Evolutionary conservation across 2,113 vertebrate genomes (phyloP).

Genomic region (Callorhinus ursinus): DNA sequence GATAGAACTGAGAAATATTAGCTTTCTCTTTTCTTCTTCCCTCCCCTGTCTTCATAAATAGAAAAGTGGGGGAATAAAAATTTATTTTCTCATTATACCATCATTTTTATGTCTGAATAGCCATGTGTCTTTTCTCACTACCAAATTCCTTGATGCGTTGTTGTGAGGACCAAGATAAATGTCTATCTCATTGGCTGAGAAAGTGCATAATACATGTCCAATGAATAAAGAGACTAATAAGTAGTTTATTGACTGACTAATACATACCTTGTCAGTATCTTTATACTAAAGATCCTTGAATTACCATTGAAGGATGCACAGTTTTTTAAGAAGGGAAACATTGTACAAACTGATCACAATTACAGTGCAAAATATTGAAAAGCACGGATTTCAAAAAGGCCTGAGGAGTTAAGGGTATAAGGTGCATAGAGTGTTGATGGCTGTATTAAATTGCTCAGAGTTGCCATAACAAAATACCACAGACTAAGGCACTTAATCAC

Average conservation of each 20-base stretch:
- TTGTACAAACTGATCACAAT: neutral
- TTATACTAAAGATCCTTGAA: neutral
- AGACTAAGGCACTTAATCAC: neutral
- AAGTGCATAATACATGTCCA: neutral
- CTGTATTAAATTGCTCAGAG: too few species aligned
- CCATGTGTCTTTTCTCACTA: neutral
- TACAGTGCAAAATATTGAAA: neutral
- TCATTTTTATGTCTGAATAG: neutral
- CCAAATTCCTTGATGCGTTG: neutral
- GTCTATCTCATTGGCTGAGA: neutral
- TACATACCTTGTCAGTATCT: neutral
- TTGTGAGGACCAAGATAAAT: neutral
- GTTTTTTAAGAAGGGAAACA: neutral
- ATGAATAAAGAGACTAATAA: neutral
- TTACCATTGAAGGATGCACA: neutral
- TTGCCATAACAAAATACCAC: neutral
- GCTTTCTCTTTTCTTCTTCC: neutral
- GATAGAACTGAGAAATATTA: neutral
- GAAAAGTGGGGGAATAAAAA: neutral
- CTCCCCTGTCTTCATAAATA: neutral
- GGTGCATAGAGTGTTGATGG: rapidly evolving
- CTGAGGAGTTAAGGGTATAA: neutral
- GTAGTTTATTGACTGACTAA: neutral
- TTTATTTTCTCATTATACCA: neutral
- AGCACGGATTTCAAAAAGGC: neutral